Base-by-base conservation (phyloP, 2,797 vertebrate species). In the Chloroceryle inda region DNA sequence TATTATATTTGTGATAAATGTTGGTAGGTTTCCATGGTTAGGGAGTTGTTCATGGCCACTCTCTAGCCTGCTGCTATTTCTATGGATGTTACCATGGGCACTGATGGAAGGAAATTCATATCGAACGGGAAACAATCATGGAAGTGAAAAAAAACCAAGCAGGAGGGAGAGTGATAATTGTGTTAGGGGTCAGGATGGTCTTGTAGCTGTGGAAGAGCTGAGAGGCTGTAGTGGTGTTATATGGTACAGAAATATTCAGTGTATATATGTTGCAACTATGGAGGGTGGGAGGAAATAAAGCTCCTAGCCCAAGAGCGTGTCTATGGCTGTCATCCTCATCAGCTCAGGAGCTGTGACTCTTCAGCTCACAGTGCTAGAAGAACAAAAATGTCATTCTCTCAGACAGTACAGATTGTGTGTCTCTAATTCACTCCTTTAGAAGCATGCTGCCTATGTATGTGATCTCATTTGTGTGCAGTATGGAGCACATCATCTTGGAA, bases 1-100 rank as follows among this genome's bases (percentile, higher is more conserved):
- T 75, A 67, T 96, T 76, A 47, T 33, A 61, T 86, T 66, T 85
- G 83, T 81, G 87, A 91, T 89, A 95, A 97, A 92, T 44, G 47
- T 49, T 93, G 95, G 79, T 85, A 72, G 58, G 62, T 84, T 93
- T 88, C 96, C 69, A 45, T 23, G 31, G 92, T 89, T 93, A 71
- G 86, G 94, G 88, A 95, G 76, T 62, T 92, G 92, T 94, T 82
- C 10, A 38, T 50, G 83, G 37, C 84, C 35, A 31, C 84, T 92
- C 33, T 89, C 78, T 94, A 85, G 95, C 69, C 86, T n/a, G 24
- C 89, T 92, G 84, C 91, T 97, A 89, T 94, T 90, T 96, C 91
- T 93, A n/a, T 92, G 85, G 84, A 35, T 93, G 97, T 98, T 98
- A 82, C 97, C 96, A 97, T 98, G 97, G 92, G 86, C 97, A 98